Evolutionary conservation across 2,888 invertebrate species (phyloP).

Genomic region (Caenorhabditis angaria): DNA sequence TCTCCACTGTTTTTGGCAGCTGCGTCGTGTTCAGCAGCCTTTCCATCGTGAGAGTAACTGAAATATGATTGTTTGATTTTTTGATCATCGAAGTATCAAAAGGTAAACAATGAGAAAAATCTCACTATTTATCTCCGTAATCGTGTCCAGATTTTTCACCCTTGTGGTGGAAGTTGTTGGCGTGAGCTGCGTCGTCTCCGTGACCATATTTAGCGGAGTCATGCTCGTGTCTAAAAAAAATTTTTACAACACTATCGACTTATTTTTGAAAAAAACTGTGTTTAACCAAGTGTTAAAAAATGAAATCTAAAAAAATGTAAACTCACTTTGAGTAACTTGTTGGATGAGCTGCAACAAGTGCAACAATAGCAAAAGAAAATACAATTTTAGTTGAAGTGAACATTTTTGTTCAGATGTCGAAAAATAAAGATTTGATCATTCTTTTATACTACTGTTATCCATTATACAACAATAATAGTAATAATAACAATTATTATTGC

Average conservation of each 20-base stretch:
- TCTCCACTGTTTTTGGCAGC: constrained; percentile 46
- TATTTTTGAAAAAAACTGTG: no score
- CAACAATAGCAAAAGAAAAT: constrained; percentile 33
- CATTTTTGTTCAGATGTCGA: constrained; percentile 42
- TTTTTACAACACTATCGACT: no score
- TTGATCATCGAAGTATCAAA: background rate
- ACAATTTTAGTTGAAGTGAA: constrained; percentile 38
- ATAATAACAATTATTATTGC: constrained; percentile 4
- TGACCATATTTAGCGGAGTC: constrained; percentile 42
- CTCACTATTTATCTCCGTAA: constrained; percentile 17
- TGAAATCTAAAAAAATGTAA: background rate
- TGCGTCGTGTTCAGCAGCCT: constrained; percentile 47
- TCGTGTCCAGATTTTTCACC: constrained; percentile 50
- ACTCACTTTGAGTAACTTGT: constrained; percentile 35
- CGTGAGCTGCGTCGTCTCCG: constrained; percentile 50
- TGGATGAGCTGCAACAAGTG: constrained; percentile 25
- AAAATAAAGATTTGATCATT: constrained; percentile 9
- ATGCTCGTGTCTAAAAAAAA: constrained; percentile 41
- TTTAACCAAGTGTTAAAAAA: no score
- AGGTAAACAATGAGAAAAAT: no score
- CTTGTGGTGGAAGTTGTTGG: constrained; percentile 43
- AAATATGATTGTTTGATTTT: background rate
- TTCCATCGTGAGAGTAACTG: constrained; percentile 42
- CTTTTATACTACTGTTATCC: constrained; percentile 31
- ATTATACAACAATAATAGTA: background rate